Percentiles rank a stretch among this genome's conserved stretches.
Conservation (phyloP, 2,113 vertebrate genomes). For the Chionodraco myersi region DNA sequence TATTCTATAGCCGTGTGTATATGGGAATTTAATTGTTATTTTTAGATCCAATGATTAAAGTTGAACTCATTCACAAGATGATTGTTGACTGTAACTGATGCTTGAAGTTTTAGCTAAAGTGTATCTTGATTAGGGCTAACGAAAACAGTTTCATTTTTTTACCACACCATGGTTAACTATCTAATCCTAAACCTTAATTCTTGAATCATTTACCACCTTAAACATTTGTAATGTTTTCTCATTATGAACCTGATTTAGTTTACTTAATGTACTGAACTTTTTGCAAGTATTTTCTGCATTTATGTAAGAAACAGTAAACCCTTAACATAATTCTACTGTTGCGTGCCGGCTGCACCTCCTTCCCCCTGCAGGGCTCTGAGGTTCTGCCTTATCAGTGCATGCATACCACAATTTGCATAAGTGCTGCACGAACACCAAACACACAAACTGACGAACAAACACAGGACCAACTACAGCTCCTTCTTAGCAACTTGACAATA, state of each 20-base stretch:
- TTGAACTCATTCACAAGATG: not conserved
- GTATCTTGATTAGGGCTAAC: not conserved
- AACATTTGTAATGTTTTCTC: not conserved
- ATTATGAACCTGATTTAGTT: not conserved
- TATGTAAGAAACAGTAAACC: not conserved
- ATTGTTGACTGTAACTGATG: not conserved
- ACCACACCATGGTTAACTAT: not conserved
- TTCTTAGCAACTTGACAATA: not conserved
- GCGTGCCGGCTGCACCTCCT: not conserved
- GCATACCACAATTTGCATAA: conserved; percentile 1
- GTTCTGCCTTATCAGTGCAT: not conserved
- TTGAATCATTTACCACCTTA: not conserved
- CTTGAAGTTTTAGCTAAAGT: not conserved
- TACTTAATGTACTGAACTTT: not conserved
- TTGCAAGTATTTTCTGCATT: no score
- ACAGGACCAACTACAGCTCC: not conserved
- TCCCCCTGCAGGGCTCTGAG: not conserved
- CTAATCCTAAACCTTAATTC: not conserved
- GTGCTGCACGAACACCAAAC: not conserved
- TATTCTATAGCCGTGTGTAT: not conserved
- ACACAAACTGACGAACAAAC: conserved; percentile 7
- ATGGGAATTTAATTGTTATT: not conserved
- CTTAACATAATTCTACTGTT: not conserved
- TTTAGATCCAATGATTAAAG: not conserved
- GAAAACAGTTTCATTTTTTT: not conserved